Base-by-base conservation (phyloP, 1,140 invertebrate genomes). In the Sarcophaga peregrina region DNA sequence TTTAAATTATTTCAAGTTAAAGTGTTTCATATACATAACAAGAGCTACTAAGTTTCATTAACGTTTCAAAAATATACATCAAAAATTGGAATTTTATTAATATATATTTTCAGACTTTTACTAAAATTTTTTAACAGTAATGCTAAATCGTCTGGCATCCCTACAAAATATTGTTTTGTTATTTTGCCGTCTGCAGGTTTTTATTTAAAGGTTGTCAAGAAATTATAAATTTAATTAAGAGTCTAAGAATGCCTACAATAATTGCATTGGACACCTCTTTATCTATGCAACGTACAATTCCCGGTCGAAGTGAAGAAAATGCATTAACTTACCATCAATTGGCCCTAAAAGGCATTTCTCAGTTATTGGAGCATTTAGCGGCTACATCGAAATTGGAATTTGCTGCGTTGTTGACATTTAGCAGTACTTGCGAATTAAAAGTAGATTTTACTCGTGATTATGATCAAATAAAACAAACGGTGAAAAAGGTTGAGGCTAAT, bases 341-440 rank as follows among this genome's bases (percentile, higher is more conserved):
- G 83, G 97, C 97, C 9, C 90, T 95, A 54, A 93, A 95, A 83
- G 97, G 96, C 72, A 95, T 98, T 82, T 96, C 96, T 89, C 92
- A 94, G 68, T 93, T 98, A 83, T 91, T 98, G 50, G 96, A 98
- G 91, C 95, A 97, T 90, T 92, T 98, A 81, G 92, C 94, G 85
- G 87, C 92, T 2, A 94, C 97, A 88, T 95, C 94, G 11, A 98
- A 96, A 92, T 88, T 98, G 78, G 98, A 99, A 91, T 97, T 98
- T 92, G 95, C 97, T 10, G 93, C 97, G n/a, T 90, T 98, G 91
- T 95, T 98, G 2, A 92, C 94, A 0, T 98, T 96, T 90, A 96
- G 96, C 5, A 96, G 95, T 11, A 86, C 93, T 0, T 95, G 94
- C 89, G 96, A 97, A 88, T 87, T 90, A 5, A 86, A 87, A 72